Evolutionary conservation across 2,797 vertebrate genomes (phyloP).

Genomic region (Cossypha niveicapilla): DNA sequence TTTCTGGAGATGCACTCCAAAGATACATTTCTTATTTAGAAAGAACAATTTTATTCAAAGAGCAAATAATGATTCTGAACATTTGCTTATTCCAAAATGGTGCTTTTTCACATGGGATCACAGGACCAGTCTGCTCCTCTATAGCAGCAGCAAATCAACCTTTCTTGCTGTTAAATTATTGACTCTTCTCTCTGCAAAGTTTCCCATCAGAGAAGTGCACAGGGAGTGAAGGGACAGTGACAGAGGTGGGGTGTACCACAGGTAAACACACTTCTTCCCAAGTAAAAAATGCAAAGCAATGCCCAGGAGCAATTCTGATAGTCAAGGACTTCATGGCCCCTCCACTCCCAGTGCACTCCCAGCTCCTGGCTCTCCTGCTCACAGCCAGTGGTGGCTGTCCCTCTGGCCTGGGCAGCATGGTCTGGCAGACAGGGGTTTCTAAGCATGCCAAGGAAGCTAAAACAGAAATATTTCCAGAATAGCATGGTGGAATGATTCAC

Average conservation of each 20-base stretch:
- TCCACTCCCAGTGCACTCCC: neutral
- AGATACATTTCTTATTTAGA: neutral
- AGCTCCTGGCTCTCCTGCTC: neutral
- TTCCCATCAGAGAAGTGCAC: neutral
- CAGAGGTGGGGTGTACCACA: neutral
- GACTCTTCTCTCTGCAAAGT: neutral
- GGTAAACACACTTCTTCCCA: neutral
- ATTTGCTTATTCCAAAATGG: neutral
- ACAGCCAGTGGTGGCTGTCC: neutral
- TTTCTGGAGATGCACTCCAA: neutral
- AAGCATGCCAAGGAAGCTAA: neutral
- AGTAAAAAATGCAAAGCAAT: neutral
- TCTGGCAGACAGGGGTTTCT: neutral
- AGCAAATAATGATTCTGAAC: neutral
- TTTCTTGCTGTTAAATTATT: neutral
- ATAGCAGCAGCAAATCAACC: neutral
- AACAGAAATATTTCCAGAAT: neutral
- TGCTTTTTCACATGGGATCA: neutral
- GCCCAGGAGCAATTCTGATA: neutral
- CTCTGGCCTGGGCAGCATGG: neutral
- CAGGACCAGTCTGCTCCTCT: neutral
- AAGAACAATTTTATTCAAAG: neutral
- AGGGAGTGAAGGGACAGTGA: neutral
- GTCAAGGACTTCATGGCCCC: neutral
- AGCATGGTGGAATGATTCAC: rapidly evolving